Evolutionary conservation across 2,888 invertebrate species (phyloP).

Genomic region (Periphyllus acericola): DNA sequence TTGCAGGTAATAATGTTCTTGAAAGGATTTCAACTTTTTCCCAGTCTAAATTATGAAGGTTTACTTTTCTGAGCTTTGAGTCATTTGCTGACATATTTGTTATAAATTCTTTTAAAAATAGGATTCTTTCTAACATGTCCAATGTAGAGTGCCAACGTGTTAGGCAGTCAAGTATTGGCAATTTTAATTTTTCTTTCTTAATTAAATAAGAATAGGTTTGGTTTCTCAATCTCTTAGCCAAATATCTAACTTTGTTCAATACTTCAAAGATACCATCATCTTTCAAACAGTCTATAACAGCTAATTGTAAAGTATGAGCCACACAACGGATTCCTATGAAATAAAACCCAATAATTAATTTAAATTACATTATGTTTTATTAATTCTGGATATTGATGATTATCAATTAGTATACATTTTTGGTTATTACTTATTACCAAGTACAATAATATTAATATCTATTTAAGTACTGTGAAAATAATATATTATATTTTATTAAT

Average conservation of each 20-base stretch:
- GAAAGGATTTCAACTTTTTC: not conserved
- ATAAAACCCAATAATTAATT: too few species aligned
- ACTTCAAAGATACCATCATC: not conserved
- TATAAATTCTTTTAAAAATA: not conserved
- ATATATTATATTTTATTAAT: too few species aligned
- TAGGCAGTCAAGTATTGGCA: not conserved
- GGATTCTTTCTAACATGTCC: not conserved
- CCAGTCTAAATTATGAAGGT: not conserved
- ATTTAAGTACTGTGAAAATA: too few species aligned
- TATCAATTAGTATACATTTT: too few species aligned
- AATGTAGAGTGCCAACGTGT: conserved; percentile 7
- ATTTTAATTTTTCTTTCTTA: conserved; percentile 15
- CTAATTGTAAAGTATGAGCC: conserved; percentile 21
- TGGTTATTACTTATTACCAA: too few species aligned
- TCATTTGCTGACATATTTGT: conserved; percentile 3
- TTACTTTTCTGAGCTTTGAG: not conserved
- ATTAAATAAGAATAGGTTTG: conserved; percentile 9
- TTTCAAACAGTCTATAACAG: not conserved
- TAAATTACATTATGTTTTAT: too few species aligned
- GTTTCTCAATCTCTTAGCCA: not conserved
- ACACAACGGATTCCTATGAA: conserved; percentile 2
- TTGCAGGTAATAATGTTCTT: too few species aligned
- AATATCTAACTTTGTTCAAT: not conserved
- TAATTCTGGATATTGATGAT: too few species aligned
- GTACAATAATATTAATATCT: too few species aligned